Evolutionary conservation across 2,113 vertebrate species (phyloP), one percentile per base, ranked within the genome.

Genomic region (Hypanus sabinus): DNA sequence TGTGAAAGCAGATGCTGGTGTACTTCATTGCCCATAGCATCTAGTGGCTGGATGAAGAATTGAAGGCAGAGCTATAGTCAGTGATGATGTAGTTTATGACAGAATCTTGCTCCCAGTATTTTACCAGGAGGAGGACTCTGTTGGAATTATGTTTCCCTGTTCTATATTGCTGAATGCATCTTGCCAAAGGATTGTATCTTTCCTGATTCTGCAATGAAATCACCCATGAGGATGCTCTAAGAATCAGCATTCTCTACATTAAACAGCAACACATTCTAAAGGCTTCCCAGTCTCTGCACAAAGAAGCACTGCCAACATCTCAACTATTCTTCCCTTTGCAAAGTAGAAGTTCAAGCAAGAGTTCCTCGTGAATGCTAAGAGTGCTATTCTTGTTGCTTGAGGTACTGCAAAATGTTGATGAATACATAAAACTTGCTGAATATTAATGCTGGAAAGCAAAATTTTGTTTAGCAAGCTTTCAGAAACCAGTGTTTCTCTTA

Each of bases 311-410:
- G 16, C 60, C 16, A 65, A 18, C 16, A 65, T 20, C 57, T 12
- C 30, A 88, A 16, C 27, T 33, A 14, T 62, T 62, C 11, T 60
- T 88, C 57, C 57, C 6, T 11, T 62, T 62, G 55, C 22, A 30
- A 33, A 73, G 20, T 22, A 27, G 24, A 33, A 65, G 60, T 33
- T 18, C 8, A 90, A 90, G 62, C 60, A 90, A 20, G 60, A 36
- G n/a, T 90, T 65, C 30, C 38, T 65, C 20, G 12, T 33, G n/a
- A 90, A 90, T 90, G 33, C 30, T 33, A n/a, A 33, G 57, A n/a
- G 18, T 65, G 33, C 57, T 90, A 90, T 90, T 20, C 62, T 68
- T 90, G 30, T 62, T 90, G 60, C 60, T 90, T 90, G 85, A n/a
- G 57, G 14, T 68, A 55, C 60, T 62, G n/a, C 27, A n/a, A 30